phyloP scores from a whole-genome alignment of 35 echinoderm and acorn worm genomes.

The Amphiura filiformis region DNA sequence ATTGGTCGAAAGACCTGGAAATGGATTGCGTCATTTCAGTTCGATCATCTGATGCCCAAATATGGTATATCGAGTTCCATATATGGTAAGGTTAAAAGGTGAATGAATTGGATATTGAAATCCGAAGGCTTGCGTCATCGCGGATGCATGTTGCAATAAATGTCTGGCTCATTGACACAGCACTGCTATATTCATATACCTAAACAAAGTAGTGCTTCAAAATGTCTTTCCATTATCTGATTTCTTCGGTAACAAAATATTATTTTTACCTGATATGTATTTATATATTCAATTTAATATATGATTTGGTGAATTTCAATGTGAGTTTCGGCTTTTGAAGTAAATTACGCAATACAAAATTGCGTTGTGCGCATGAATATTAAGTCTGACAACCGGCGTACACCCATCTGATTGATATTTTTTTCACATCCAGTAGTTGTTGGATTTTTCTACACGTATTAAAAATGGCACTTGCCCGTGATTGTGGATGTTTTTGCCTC shows the following conservation, averaged over 20 bases:
- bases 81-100: slow-evolving; percentile 11
- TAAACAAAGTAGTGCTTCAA: slow-evolving; percentile 15
- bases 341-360: slow-evolving; percentile 23
- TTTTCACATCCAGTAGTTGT: not conserved
- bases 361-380: not conserved
- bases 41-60: slow-evolving; percentile 22
- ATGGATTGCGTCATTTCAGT: slow-evolving; percentile 25
- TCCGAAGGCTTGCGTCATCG: slow-evolving; percentile 34
- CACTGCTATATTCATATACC: not conserved
- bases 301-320: not conserved
- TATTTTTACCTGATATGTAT: not conserved
- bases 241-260: not conserved
- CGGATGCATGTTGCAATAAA: slow-evolving; percentile 45
- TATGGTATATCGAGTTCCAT: not conserved
- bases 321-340: not conserved
- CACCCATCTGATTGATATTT: not conserved
- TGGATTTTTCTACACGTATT: not conserved
- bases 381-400: not conserved
- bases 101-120: slow-evolving; percentile 42
- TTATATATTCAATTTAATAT: not conserved
- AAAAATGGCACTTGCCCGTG: not conserved
- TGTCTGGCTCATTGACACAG: slow-evolving; percentile 25
- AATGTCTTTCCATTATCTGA: not conserved
- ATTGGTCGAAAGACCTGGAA: slow-evolving; percentile 18
- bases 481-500: slow-evolving; percentile 4